Evolutionary conservation across 1,140 invertebrate genomes (phyloP), one percentile per base, ranked within the genome.

Genomic region (Aphaenogaster ashmeadi): DNA sequence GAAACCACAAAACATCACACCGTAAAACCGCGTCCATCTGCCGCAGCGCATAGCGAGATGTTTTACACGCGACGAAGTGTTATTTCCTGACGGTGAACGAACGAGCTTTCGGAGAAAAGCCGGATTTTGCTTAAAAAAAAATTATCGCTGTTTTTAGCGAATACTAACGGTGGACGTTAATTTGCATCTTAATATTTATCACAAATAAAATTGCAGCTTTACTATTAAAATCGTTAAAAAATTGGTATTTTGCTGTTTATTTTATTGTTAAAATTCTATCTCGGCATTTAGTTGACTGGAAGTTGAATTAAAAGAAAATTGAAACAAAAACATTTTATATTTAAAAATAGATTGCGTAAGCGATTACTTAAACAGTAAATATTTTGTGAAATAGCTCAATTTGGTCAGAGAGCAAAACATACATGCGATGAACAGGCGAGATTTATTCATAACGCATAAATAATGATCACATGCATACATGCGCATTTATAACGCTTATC

Each of bases 1-100:
- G 77, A 74, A 69, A 77, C 86, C 77, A 52, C 86, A 54, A 88
- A 88, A 86, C 66, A 47, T 71, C 56, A 41, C 50, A 81, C 79
- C 21, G 79, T 79, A 71, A 87, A 66, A 89, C 58, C 80, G 4
- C 83, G 47, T 87, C 41, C 72, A 52, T 60, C 66, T 86, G 62
- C 36, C 47, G 13, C n/a, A 78, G 52, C 58, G 66, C 38, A 47
- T 15, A 18, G 7, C 50, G 36, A 71, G 60, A 58, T 18, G 18
- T 88, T 75, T 77, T 74, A 62, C 27, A 56, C 11, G 15, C 9
- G 11, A 50, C n/a, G n/a, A 44, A 18, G n/a, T 60, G 56, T 56
- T 27, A 52, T 78, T 72, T 77, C 15, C 52, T 36, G 72, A 72
- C 47, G 67, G 27, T 60, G 58, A 66, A 66, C 11, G 50, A 87